A percentile compares a stretch with the other conserved stretches of the same genome.
These are phyloP conservation scores for Arctia plantaginis DNA, from an alignment of 2,888 invertebrate genomes.

Conservation along the genomic window DNA sequence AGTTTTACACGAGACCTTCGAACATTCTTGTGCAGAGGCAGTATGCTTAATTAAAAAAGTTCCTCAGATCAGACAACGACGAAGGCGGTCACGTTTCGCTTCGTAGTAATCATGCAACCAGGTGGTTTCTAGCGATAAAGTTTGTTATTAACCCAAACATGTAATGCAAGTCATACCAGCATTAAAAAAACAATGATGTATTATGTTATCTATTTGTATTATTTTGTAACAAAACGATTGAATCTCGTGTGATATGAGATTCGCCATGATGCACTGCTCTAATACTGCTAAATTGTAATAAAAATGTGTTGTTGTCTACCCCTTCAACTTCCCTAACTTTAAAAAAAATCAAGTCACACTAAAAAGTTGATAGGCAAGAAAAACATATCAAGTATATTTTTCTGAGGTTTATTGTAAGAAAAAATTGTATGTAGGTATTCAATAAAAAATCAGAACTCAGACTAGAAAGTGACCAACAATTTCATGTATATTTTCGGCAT, in stretches of 20 bases:
- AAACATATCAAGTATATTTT: no score
- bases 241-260: neutral
- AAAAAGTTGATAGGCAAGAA: no score
- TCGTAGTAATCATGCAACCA: slow-evolving; percentile 2
- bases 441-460: no score
- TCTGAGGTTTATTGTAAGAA: no score
- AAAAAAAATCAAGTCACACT: no score
- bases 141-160: neutral
- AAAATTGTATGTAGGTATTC: no score
- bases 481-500: no score
- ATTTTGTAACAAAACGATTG: neutral
- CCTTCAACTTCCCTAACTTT: no score
- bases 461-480: no score
- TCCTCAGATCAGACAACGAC: slow-evolving; percentile 13
- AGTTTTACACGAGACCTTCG: slow-evolving; percentile 5
- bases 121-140: slow-evolving; percentile 8
- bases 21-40: slow-evolving; percentile 10
- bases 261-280: neutral
- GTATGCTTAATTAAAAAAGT: slow-evolving; percentile 20
- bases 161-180: neutral
- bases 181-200: neutral
- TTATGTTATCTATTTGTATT: neutral
- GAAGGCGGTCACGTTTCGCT: slow-evolving; percentile 11
- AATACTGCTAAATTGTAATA: neutral
- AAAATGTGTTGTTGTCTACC: neutral